A percentile compares a stretch with the other conserved stretches of the same genome.
These are phyloP conservation scores for Mormyrus iriodes DNA, from an alignment of 2,113 vertebrate species.

Conservation along the genomic window DNA sequence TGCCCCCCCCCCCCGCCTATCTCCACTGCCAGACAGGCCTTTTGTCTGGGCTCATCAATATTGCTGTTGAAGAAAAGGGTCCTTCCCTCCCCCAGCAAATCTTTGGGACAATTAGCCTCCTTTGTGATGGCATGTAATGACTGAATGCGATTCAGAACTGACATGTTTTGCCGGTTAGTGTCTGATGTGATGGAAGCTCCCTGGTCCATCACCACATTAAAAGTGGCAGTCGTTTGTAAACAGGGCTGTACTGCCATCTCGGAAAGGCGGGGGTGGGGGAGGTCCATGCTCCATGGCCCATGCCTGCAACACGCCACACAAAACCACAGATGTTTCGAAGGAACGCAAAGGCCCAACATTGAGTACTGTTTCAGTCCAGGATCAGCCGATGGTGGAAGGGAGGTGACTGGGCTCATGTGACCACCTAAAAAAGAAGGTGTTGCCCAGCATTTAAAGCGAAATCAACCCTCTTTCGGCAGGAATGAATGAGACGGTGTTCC, in stretches of 20 bases:
- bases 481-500: not conserved
- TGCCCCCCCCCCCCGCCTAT: slow-evolving; percentile 37
- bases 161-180: slow-evolving; percentile 34
- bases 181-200: not conserved
- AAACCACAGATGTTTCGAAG: slow-evolving; percentile 41
- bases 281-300: not conserved
- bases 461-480: not conserved
- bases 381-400: slow-evolving; percentile 28
- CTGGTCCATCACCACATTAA: not conserved
- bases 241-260: not conserved
- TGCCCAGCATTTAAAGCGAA: not conserved
- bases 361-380: slow-evolving; percentile 22
- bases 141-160: slow-evolving; percentile 4
- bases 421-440: not conserved
- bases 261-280: not conserved
- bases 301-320: not conserved
- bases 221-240: not conserved
- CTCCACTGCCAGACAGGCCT: slow-evolving; percentile 40
- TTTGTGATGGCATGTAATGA: slow-evolving; percentile 32
- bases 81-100: slow-evolving; percentile 27
- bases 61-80: slow-evolving; percentile 40
- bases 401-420: not conserved
- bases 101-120: slow-evolving; percentile 20
- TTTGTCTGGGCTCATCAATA: slow-evolving; percentile 56
- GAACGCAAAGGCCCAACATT: too few species aligned